A percentile compares a stretch with the other conserved stretches of the same genome.
phyloP scores from a whole-genome alignment of 1,140 invertebrate genomes.

The Magallana ariakensis region DNA sequence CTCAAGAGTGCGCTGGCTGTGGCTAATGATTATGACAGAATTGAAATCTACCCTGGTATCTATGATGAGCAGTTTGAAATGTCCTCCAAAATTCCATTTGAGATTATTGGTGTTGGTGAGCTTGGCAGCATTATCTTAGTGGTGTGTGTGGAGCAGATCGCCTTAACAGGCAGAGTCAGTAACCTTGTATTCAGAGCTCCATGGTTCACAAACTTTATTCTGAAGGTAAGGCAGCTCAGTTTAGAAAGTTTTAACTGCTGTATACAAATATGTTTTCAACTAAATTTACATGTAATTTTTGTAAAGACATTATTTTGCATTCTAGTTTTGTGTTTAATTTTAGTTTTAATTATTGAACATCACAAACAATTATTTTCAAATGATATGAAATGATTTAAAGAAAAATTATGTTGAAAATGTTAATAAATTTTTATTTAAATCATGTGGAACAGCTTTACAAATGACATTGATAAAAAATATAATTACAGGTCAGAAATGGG shows the following conservation, averaged over 20 bases:
- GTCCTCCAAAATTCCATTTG: slow-evolving; percentile 74
- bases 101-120: slow-evolving; percentile 73
- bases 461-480: not conserved
- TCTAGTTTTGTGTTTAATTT: too few species aligned
- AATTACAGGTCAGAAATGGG: slow-evolving; percentile 67
- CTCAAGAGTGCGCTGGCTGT: slow-evolving; percentile 71
- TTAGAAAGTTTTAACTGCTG: too few species aligned
- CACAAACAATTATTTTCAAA: too few species aligned
- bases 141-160: slow-evolving; percentile 73
- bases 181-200: slow-evolving; percentile 74
- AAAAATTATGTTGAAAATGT: too few species aligned
- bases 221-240: slow-evolving; percentile 67
- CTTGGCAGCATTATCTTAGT: slow-evolving; percentile 74
- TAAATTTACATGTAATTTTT: too few species aligned
- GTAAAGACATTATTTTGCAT: too few species aligned
- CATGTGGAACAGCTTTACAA: too few species aligned
- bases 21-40: slow-evolving; percentile 73
- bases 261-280: too few species aligned
- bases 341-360: too few species aligned
- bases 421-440: too few species aligned
- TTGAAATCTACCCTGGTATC: slow-evolving; percentile 73
- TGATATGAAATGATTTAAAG: too few species aligned
- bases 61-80: slow-evolving; percentile 77
- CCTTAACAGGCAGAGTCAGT: slow-evolving; percentile 70
- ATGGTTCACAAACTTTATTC: slow-evolving; percentile 75